Evolutionary conservation across 1,140 invertebrate species (phyloP), one percentile per base, ranked within the genome.

Genomic region (Scaptomyza hsui): DNA sequence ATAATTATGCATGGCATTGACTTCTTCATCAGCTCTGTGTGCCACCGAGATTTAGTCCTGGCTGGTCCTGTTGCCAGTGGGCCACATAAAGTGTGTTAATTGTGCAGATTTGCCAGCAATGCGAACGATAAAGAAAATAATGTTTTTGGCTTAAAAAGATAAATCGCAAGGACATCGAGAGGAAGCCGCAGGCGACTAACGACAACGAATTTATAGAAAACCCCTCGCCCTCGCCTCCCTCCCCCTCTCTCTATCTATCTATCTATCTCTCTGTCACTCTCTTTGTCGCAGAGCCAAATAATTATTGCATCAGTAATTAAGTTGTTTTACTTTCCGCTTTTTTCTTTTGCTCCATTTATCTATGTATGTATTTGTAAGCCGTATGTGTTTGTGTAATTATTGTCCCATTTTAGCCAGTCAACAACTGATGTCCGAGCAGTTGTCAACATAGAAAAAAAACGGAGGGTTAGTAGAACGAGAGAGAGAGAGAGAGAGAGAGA

Each of bases 61-160:
- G 29, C 29, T 49, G 45, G 44, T 18, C 63, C 32, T n/a, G 1
- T 18, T 15, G 39, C 45, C 19, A 13, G 16, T 42, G 37, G 39
- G 73, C 61, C 80, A 63, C 81, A 86, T 81, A 81, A 86, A 86
- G 81, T 85, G 80, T 81, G 80, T 85, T 85, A 85, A 85, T 85
- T 85, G 80, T 86, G 59, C 48, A 77, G 80, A 81, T 85, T 85
- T 83, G 79, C 47, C 60, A 37, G 68, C 68, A 65, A 47, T 72
- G 69, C 47, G 37, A 55, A 53, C 55, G 72, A 72, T 73, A 67
- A 65, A 62, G 59, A 56, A 73, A 80, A 86, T 85, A 86, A 85
- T 80, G 69, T 76, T 65, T 60, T 48, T 57, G 62, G 76, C 81
- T 85, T 85, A 85, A 86, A 86, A 86, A 86, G 81, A 85, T 86